These are phyloP conservation scores for Drosophila tsacasi DNA, from an alignment of 1,140 invertebrate species.

Conservation along the genomic window DNA sequence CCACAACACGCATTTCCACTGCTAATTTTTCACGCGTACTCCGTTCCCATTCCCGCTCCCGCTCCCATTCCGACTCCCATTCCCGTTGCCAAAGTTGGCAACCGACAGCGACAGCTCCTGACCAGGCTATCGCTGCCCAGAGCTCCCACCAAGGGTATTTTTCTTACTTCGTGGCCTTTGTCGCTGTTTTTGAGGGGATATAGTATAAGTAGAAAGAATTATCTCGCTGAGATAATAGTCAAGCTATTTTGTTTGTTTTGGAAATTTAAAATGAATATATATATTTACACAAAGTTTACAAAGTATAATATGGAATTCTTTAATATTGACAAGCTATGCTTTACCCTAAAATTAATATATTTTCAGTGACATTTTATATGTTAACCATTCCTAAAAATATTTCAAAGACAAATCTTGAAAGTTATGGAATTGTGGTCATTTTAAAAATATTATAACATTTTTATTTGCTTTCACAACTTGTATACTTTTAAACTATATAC, in stretches of 20 bases:
- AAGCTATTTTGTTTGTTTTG: no score
- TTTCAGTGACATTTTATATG: background rate
- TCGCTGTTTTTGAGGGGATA: background rate
- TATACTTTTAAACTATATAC: no score
- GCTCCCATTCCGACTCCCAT: conserved; percentile 3
- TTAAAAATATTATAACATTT: no score
- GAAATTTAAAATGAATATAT: background rate
- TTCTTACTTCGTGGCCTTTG: conserved; percentile 9
- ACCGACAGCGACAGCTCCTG: conserved; percentile 76
- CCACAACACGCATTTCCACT: conserved; percentile 76
- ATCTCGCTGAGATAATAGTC: background rate
- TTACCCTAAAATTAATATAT: background rate
- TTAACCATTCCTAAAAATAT: background rate
- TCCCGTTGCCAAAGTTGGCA: conserved; percentile 43
- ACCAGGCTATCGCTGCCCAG: conserved; percentile 51
- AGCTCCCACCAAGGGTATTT: conserved; percentile 18
- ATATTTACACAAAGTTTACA: no score
- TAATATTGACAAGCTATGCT: background rate
- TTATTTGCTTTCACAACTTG: no score
- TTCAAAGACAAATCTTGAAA: no score
- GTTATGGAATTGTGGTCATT: no score
- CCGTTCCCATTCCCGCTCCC: conserved; percentile 4
- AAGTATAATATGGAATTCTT: background rate
- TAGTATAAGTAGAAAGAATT: no score
- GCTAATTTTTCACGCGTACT: conserved; percentile 78